Percentiles rank a stretch among this genome's conserved stretches.
These are phyloP conservation scores for Polypedilum vanderplanki DNA, from an alignment of 1,140 invertebrate genomes.

Conservation along the genomic window DNA sequence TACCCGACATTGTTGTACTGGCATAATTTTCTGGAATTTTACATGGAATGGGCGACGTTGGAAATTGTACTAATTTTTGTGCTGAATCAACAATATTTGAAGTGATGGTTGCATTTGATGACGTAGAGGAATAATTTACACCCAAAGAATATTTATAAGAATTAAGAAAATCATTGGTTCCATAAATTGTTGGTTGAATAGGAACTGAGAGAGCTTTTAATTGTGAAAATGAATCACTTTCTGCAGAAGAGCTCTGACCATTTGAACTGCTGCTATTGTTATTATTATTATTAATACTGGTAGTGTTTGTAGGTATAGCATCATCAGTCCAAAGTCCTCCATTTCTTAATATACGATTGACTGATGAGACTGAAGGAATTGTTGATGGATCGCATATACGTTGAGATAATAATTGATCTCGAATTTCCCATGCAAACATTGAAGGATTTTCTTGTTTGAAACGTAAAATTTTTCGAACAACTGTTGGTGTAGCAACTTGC, in stretches of 20 bases:
- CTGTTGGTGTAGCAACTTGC: slow-evolving; percentile 89
- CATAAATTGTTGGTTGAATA: not conserved
- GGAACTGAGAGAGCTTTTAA: not conserved
- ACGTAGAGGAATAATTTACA: not conserved
- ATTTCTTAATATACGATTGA: slow-evolving; percentile 88
- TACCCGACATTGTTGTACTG: not conserved
- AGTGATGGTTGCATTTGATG: not conserved
- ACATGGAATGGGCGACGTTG: not conserved
- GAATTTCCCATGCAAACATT: slow-evolving; percentile 90
- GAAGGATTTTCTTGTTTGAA: slow-evolving; percentile 87
- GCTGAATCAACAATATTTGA: not conserved
- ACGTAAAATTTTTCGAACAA: slow-evolving; percentile 84
- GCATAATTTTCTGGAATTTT: not conserved
- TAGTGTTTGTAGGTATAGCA: slow-evolving; percentile 34
- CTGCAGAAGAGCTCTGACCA: not conserved
- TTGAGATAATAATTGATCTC: slow-evolving; percentile 75
- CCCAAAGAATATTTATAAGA: not conserved
- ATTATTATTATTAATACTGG: not conserved
- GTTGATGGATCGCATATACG: slow-evolving; percentile 77
- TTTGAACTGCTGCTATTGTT: not conserved
- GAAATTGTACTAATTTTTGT: not conserved
- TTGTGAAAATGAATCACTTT: not conserved
- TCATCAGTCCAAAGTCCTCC: slow-evolving; percentile 65
- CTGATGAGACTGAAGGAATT: slow-evolving; percentile 89
- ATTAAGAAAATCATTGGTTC: not conserved